Evolutionary conservation across 1,140 invertebrate species (phyloP), one percentile per base, ranked within the genome.

Genomic region (Neodiprion pinetum): DNA sequence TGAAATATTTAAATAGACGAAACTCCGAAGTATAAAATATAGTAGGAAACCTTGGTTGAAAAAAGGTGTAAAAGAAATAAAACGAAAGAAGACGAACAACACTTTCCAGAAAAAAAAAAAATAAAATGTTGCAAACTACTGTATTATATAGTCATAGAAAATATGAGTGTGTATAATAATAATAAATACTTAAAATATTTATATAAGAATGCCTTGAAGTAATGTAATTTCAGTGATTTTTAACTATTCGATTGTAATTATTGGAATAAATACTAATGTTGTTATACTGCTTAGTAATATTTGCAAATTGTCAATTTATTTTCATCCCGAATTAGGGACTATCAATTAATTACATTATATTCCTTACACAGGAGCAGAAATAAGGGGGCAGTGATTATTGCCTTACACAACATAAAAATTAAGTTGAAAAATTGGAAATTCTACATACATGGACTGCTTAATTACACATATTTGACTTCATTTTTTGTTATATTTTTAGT

Each of bases 201-300:
- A 80, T 79, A 75, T 75, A 74, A 78, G 69, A 78, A 61, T 80
- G 79, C 79, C 76, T 81, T 80, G 75, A 48, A 74, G 72, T 76
- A 76, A 79, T 84, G 80, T 72, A 84, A 80, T 79, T 79, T 47
- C 70, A 75, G 79, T 78, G 70, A 76, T 84, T 48, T 17, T 67
- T 49, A 65, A 70, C 12, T 48, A 67, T 73, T 67, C 68, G 14
- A 23, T 14, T 23, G 40, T 49, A 47, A 67, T 69, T 21, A 74
- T 74, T 74, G 72, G 61, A 74, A 69, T 70, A 70, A 74, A 69
- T 72, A 48, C 49, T 70, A 69, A 68, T 14, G 48, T 61, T 61
- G 53, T 61, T 61, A 61, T 61, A 61, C 53, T 17, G 11, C n/a
- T 17, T 17, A 61, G n/a, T 17, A 17, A 14, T 14, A 14, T 61